Base-by-base conservation (phyloP, 1,140 invertebrate species). In the Ruditapes philippinarum region DNA sequence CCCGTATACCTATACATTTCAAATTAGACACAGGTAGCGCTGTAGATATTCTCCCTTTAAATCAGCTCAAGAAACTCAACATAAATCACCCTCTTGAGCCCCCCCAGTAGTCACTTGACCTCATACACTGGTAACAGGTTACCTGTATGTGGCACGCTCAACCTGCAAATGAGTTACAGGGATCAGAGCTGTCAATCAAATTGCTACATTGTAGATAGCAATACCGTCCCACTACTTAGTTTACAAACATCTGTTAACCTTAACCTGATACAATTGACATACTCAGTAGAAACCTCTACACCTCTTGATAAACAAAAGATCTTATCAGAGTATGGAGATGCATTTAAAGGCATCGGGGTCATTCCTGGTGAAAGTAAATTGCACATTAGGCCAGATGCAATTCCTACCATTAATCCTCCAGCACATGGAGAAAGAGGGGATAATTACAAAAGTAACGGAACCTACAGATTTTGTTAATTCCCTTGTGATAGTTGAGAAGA, bases 401-500 rank as follows among this genome's bases (percentile, higher is more conserved):
- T 78, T 31, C 91, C 90, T 1, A 88, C 88, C 60, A 49, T 91
- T 0, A 88, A 91, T 49, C 81, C 87, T 12, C 82, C 84, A 54
- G 2, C n/a, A 28, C 22, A 89, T 89, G 62, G 78, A 82, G 28
- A 25, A 40, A 0, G 12, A 45, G 25, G 70, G 81, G 0, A 45
- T 89, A 4, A 78, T 85, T 36, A n/a, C 70, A 80, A 91, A 91
- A 54, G 82, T 94, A 0, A 90, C 28, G 7, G 81, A 94, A 88
- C 92, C 95, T 4, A 95, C 96, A 4, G 95, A 96, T 49, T 96
- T 96, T 95, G 95, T 96, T 0, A 95, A 95, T 90, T 90, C 93
- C 45, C 40, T 84, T 78, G 45, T 96, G 31, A 33, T 7, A 49
- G 9, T 54, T 31, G n/a, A 89, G 42, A 78, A 12, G 38, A 36